Evolutionary conservation across 2,113 vertebrate genomes (phyloP).

Genomic region (Neolamprologus hecqui): DNA sequence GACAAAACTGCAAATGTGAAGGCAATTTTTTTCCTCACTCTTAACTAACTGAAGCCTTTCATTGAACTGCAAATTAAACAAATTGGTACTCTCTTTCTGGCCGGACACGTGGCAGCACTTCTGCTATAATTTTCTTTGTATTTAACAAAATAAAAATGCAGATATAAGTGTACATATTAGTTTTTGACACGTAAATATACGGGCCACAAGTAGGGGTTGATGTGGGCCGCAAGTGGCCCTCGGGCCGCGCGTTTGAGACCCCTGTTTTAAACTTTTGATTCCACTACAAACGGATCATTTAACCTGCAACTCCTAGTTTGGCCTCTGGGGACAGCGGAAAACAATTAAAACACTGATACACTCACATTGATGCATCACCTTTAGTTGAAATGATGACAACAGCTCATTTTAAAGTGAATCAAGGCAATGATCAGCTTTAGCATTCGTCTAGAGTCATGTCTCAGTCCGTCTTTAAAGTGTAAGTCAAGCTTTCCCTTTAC

Average conservation of each 20-base stretch:
- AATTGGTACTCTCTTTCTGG: background rate
- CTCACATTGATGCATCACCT: accelerated
- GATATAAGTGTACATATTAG: accelerated
- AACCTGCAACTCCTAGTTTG: background rate
- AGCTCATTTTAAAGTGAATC: background rate
- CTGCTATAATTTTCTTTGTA: background rate
- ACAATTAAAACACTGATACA: accelerated
- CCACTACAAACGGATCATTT: background rate
- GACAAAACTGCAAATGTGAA: background rate
- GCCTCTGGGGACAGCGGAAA: background rate
- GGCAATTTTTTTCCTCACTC: background rate
- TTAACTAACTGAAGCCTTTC: background rate
- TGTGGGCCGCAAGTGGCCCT: background rate
- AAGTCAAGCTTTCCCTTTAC: background rate
- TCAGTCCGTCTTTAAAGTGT: background rate
- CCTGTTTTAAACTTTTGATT: background rate
- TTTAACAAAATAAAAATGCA: background rate
- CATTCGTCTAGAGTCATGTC: accelerated
- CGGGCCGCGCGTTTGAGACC: accelerated
- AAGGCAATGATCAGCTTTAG: background rate
- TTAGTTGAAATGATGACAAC: background rate
- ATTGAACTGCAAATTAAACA: background rate
- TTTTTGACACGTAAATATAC: accelerated
- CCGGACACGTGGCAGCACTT: background rate
- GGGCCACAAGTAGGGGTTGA: background rate